These are phyloP conservation scores for Pachliopta kotzebuea DNA, from an alignment of 2,888 invertebrate genomes.

Conservation along the genomic window DNA sequence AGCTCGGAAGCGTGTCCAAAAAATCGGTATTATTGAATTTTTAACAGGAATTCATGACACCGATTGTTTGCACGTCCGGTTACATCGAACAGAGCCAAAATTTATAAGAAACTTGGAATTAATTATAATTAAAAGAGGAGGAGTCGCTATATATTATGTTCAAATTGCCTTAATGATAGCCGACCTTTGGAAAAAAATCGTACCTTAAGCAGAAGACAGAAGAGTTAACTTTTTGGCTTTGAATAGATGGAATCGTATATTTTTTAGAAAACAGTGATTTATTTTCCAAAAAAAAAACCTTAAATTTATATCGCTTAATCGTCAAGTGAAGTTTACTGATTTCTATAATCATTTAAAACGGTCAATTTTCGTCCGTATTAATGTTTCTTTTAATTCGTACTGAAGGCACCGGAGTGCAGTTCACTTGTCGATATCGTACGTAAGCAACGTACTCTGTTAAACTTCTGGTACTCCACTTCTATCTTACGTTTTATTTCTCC, in stretches of 20 bases:
- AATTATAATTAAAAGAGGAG: neutral
- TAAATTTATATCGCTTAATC: constrained; percentile 64
- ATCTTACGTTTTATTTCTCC: constrained; percentile 76
- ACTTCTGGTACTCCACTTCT: constrained; percentile 67
- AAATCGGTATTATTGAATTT: constrained; percentile 2
- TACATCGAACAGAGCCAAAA: too few relatives aligned
- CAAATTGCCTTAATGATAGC: too few relatives aligned
- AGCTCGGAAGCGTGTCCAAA: constrained; percentile 12
- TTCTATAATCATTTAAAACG: neutral
- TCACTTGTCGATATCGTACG: constrained; percentile 57
- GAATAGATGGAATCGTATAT: constrained; percentile 26
- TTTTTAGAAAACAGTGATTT: constrained; percentile 35
- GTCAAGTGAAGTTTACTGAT: constrained; percentile 47
- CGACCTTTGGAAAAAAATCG: too few relatives aligned
- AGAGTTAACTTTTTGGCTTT: constrained; percentile 14
- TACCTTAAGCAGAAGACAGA: too few relatives aligned
- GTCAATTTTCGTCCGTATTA: neutral
- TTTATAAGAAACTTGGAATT: too few relatives aligned
- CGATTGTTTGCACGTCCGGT: too few relatives aligned
- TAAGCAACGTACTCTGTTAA: constrained; percentile 51
- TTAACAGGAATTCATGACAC: too few relatives aligned
- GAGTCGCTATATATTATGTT: too few relatives aligned
- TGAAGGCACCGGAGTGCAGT: constrained; percentile 21
- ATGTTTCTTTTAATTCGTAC: neutral
- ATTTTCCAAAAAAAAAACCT: constrained; percentile 40